phyloP scores from a whole-genome alignment of 2,797 vertebrate genomes.

The Hippopotamyrus pictus region DNA sequence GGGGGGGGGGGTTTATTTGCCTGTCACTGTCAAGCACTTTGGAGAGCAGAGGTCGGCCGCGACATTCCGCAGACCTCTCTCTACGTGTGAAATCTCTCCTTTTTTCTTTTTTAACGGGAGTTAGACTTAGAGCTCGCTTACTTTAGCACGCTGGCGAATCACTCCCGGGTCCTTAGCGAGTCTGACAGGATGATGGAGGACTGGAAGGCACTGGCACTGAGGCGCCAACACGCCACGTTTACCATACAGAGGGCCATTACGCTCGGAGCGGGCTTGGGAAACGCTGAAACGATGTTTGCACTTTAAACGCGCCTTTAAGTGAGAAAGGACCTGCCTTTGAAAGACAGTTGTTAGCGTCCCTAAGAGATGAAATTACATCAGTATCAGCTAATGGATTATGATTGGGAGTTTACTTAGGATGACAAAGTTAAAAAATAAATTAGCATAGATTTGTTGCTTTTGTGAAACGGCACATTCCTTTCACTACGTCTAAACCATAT shows the following conservation, averaged over 20 bases:
- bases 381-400: not conserved
- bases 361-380: not conserved
- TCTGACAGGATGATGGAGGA: conserved; percentile 64
- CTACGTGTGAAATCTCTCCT: conserved; percentile 18
- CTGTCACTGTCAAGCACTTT: conserved; percentile 54
- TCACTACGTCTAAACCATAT: not conserved
- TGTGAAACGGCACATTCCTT: not conserved
- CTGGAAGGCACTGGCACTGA: conserved; percentile 54
- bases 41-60: conserved; percentile 54
- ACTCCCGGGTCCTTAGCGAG: not conserved
- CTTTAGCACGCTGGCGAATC: conserved; percentile 46
- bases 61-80: conserved; percentile 50
- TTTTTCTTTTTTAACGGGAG: not conserved
- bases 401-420: not conserved
- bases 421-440: not conserved
- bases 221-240: conserved; percentile 44
- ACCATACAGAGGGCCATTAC: conserved; percentile 60
- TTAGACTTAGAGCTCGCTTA: conserved; percentile 43
- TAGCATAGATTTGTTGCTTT: not conserved
- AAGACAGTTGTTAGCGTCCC: not conserved
- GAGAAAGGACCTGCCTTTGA: not conserved
- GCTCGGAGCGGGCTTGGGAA: conserved; percentile 61
- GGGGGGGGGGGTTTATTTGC: conserved; percentile 48
- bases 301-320: conserved; percentile 32
- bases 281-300: conserved; percentile 58